phyloP scores from a whole-genome alignment of 2,113 vertebrate genomes.

The Amphilophus citrinellus region DNA sequence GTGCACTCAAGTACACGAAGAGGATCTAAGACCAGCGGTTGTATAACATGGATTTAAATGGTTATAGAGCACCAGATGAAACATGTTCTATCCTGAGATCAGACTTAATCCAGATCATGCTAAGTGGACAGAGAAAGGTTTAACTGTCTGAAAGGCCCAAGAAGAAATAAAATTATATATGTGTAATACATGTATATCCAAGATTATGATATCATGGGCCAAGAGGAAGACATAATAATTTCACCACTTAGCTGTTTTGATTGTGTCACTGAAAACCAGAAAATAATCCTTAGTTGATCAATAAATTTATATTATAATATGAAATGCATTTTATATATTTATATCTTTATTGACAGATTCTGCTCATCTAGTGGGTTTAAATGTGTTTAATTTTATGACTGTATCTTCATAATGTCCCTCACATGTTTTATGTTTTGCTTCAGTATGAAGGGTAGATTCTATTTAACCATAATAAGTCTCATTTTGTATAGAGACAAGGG shows the following conservation, averaged over 20 bases:
- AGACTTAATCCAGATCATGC: background rate
- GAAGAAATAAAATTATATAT: background rate
- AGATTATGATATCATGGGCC: background rate
- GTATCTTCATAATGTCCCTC: background rate
- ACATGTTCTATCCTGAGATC: background rate
- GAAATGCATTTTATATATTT: background rate
- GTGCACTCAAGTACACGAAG: slow-evolving; percentile 64
- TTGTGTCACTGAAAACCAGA: background rate
- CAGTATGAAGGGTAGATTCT: background rate
- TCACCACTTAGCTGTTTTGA: background rate
- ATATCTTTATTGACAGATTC: background rate
- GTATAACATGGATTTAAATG: background rate
- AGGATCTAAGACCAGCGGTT: slow-evolving; percentile 50
- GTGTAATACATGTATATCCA: background rate
- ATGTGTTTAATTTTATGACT: background rate
- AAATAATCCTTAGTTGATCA: slow-evolving; percentile 14
- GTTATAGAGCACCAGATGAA: background rate
- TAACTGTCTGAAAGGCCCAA: slow-evolving; percentile 30
- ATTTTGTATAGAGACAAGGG: background rate
- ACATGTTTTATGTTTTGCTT: background rate
- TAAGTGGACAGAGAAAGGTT: background rate
- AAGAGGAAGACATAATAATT: slow-evolving; percentile 40
- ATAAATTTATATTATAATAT: background rate
- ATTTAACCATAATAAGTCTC: background rate
- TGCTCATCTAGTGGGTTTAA: background rate